Evolutionary conservation across 1,140 invertebrate species (phyloP), one percentile per base, ranked within the genome.

Genomic region (Anoplolepis gracilipes): DNA sequence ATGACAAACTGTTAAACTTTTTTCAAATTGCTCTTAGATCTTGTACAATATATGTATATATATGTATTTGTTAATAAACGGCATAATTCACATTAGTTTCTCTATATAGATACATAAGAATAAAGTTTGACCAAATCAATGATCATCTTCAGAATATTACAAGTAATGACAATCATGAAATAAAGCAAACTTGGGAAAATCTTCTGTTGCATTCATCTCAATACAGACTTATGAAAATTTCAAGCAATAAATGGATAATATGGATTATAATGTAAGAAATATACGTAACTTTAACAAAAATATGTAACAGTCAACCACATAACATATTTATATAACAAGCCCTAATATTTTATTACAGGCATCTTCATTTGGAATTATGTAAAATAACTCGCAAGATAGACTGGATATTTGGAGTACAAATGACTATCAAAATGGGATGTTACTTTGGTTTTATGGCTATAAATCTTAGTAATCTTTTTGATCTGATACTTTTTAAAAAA

Each of bases 331-430:
- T 4, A 49, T 49, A 16, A 4, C 46, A 49, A 42, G 39, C 7
- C 3, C 19, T 49, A 49, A 49, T 49, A 49, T 49, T 49, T 1
- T 49, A 49, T 49, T 49, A 49, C 59, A 79, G 77, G 25, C 77
- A 79, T n/a, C 39, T 79, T 16, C 77, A 79, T 39, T 53, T 53
- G 6, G 77, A 79, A 55, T 57, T 70, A 39, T 30, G 78, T n/a
- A 67, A 57, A 70, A 28, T 81, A 53, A 53, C 28, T 39, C 42
- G 46, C 1, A 49, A 79, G 16, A 33, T 79, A 25, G 28, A 57
- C 33, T 33, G 19, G 19, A 36, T 79, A 16, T 81, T 81, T 16
- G 78, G 22, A 36, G 25, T 42, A 28, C 28, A 70, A 11, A 67
- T 70, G 64, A 70, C 78, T 49, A 7, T 70, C 2, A 39, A 81